Conservation (phyloP, 2,797 vertebrate genomes). For the Etheostoma perlongum region DNA sequence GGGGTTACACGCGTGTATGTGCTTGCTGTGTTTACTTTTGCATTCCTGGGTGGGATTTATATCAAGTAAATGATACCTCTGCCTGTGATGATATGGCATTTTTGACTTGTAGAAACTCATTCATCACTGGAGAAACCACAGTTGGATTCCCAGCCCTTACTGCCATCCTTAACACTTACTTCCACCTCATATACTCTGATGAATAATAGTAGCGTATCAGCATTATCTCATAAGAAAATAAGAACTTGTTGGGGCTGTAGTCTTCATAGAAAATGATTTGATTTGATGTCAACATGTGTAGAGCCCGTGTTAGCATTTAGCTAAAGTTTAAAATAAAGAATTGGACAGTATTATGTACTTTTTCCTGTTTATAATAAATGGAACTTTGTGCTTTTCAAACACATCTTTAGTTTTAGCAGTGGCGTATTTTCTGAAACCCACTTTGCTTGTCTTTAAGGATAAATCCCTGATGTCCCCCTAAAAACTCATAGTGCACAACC, state of each 20-base stretch:
- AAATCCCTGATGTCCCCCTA: neutral
- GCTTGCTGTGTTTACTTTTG: slow-evolving; percentile 20
- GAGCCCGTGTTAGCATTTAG: no score
- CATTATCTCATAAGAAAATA: neutral
- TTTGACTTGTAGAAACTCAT: slow-evolving; percentile 10
- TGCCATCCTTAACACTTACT: neutral
- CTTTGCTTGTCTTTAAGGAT: no score
- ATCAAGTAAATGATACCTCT: neutral
- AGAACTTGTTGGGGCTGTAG: neutral
- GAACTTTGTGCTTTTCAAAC: neutral
- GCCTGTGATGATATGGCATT: neutral
- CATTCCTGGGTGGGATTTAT: slow-evolving; percentile 35
- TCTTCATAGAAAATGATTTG: neutral
- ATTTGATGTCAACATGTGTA: no score
- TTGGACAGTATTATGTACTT: no score
- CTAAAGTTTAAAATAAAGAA: no score
- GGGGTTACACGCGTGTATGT: neutral
- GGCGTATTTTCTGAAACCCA: no score
- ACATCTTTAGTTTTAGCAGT: neutral
- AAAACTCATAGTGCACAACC: neutral
- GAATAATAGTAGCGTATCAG: neutral
- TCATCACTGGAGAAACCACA: neutral
- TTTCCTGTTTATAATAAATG: no score
- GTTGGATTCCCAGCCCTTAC: neutral
- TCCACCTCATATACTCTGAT: neutral